Evolutionary conservation across 2,888 invertebrate genomes (phyloP).

Genomic region (Fragum whitleyi): DNA sequence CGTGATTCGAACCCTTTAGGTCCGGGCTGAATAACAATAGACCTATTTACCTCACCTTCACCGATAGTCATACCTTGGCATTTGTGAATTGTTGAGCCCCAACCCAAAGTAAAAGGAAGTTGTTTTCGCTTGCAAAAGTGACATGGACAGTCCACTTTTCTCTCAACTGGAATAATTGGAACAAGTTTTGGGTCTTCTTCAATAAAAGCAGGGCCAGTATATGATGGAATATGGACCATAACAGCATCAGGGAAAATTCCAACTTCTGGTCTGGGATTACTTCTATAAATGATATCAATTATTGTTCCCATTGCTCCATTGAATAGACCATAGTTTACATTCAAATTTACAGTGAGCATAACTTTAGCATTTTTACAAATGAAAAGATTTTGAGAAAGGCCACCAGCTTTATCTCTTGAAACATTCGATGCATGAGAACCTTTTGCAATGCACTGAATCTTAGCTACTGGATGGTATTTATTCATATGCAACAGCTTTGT

Average conservation of each 20-base stretch:
- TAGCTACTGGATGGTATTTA: conserved; percentile 2
- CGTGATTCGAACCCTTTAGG: conserved; percentile 51
- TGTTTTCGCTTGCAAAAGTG: conserved; percentile 53
- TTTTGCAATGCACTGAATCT: neutral
- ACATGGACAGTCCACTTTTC: conserved; percentile 59
- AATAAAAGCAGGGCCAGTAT: conserved; percentile 65
- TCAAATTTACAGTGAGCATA: conserved; percentile 43
- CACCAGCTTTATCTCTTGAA: conserved; percentile 36
- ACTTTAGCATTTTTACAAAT: conserved; percentile 33
- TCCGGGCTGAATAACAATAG: conserved; percentile 64
- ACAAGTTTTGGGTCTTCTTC: conserved; percentile 45
- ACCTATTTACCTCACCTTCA: conserved; percentile 50
- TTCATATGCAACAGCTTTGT: neutral
- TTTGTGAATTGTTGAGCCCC: conserved; percentile 65
- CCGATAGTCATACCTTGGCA: conserved; percentile 73
- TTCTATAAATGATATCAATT: conserved; percentile 32
- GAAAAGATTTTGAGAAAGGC: conserved; percentile 1
- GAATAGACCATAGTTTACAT: conserved; percentile 33
- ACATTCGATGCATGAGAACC: conserved; percentile 17
- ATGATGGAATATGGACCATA: conserved; percentile 55
- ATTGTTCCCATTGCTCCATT: conserved; percentile 39
- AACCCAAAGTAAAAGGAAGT: conserved; percentile 61
- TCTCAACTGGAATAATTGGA: conserved; percentile 63
- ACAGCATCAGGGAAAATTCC: conserved; percentile 46
- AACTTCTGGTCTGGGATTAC: conserved; percentile 14